phyloP scores from a whole-genome alignment of 1,140 invertebrate genomes.

The Magallana ariakensis region DNA sequence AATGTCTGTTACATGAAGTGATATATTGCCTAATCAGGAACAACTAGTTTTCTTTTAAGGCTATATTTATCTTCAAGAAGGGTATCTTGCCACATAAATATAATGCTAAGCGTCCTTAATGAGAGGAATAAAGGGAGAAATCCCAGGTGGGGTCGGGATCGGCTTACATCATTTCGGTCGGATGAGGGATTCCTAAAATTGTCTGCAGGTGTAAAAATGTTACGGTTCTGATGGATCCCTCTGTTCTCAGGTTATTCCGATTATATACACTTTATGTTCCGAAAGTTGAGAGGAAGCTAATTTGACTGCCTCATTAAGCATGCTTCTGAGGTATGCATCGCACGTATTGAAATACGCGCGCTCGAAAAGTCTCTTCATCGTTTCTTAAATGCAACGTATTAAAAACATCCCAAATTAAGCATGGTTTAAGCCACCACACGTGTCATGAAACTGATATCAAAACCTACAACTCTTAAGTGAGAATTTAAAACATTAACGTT shows the following conservation, averaged over 20 bases:
- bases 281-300: conserved; percentile 38
- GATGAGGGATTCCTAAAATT: conserved; percentile 36
- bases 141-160: conserved; percentile 30
- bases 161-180: conserved; percentile 35
- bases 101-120: conserved; percentile 27
- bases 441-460: too few relatives aligned
- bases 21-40: conserved; percentile 17
- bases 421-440: too few relatives aligned
- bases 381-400: too few relatives aligned
- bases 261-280: conserved; percentile 36
- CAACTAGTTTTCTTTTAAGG: conserved; percentile 7
- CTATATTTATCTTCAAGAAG: conserved; percentile 26
- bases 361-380: neutral
- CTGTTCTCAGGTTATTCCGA: conserved; percentile 22
- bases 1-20: conserved; percentile 14
- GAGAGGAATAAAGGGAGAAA: conserved; percentile 1
- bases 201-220: conserved; percentile 38
- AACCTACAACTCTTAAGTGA: too few relatives aligned
- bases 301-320: conserved; percentile 35
- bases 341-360: conserved; percentile 26
- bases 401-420: too few relatives aligned
- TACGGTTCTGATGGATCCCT: conserved; percentile 13
- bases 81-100: conserved; percentile 27
- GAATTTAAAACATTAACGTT: too few relatives aligned
- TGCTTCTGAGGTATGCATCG: conserved; percentile 22